Conservation (phyloP, 2,888 invertebrate genomes). For the Tiliacea citrago region DNA sequence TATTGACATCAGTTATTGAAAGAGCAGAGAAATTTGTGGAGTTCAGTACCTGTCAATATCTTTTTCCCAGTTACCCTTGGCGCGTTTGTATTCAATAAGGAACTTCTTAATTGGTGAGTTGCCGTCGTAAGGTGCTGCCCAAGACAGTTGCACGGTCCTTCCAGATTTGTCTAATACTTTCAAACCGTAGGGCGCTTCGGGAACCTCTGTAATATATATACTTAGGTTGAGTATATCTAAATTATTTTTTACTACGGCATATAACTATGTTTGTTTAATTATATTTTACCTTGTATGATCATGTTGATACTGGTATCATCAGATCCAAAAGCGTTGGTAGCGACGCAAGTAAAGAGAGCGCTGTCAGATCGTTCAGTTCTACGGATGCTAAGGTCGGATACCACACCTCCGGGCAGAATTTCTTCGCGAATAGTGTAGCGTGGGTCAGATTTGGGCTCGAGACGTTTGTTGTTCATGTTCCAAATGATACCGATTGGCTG, state of each 20-base stretch:
- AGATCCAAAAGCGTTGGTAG: slow-evolving; percentile 98
- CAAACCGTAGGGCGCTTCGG: slow-evolving; percentile 96
- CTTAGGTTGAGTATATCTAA: slow-evolving; percentile 22
- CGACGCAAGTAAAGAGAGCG: slow-evolving; percentile 97
- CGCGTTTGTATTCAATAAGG: slow-evolving; percentile 97
- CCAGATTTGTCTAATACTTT: slow-evolving; percentile 98
- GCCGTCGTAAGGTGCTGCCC: slow-evolving; percentile 98
- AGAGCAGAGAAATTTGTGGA: slow-evolving; percentile 7
- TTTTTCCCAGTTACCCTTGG: slow-evolving; percentile 93
- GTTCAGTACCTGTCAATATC: slow-evolving; percentile 93
- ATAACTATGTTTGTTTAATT: neutral
- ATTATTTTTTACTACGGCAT: neutral
- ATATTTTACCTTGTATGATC: slow-evolving; percentile 95
- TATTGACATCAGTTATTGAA: neutral
- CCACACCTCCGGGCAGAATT: slow-evolving; percentile 96
- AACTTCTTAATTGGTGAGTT: slow-evolving; percentile 97
- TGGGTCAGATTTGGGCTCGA: slow-evolving; percentile 97
- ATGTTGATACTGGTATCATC: slow-evolving; percentile 99
- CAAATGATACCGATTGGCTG: slow-evolving; percentile 97
- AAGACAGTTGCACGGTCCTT: slow-evolving; percentile 96
- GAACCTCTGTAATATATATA: slow-evolving; percentile 92
- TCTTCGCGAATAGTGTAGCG: slow-evolving; percentile 96
- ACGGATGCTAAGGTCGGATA: slow-evolving; percentile 97
- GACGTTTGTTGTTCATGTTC: slow-evolving; percentile 98
- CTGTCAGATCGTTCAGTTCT: slow-evolving; percentile 97